Evolutionary conservation across 1,140 invertebrate genomes (phyloP), one percentile per base, ranked within the genome.

Genomic region (Pseudachorutes palmiensis): DNA sequence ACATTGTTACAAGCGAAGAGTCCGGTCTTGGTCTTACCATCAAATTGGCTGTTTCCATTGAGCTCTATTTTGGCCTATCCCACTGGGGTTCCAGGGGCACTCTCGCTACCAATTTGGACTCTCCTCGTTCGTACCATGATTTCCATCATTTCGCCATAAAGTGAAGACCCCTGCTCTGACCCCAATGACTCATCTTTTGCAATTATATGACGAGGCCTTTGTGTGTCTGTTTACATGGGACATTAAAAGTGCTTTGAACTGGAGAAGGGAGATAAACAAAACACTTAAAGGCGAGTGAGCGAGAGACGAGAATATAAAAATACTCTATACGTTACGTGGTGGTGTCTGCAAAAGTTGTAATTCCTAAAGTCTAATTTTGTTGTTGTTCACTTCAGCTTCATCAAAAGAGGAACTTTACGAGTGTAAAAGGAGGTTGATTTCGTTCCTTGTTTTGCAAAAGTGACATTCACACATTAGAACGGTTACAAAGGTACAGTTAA

Each of bases 11-110:
- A 64, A 32, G 60, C 32, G 26, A 28, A 33, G 22, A 57, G 29
- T 1, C 67, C 72, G 14, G 72, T 73, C 22, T 65, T 73, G 14
- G 49, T 73, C n/a, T 48, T 73, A 26, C 70, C 72, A 0, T 36
- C 55, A 36, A 45, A 62, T 30, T 73, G 69, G 69, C 71, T 69
- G 32, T 67, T 30, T 28, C 72, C 72, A 22, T 19, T 73, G 12
- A 55, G 41, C 24, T 30, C 14, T 14, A 26, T 73, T 2, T 33
- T 73, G 3, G 36, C 72, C 3, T 71, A 64, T 65, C 72, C 72
- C 5, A 71, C 72, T 29, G 72, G 70, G 41, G 30, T 73, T 58
- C 30, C 67, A 29, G 72, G 72, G 55, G 72, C 65, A 19, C 63
- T 73, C 24, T 68, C 69, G 29, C 66, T 73, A 45, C 62, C 65